Conservation (phyloP, 2,113 vertebrate genomes). For the Brachyhypopomus gauderio region DNA sequence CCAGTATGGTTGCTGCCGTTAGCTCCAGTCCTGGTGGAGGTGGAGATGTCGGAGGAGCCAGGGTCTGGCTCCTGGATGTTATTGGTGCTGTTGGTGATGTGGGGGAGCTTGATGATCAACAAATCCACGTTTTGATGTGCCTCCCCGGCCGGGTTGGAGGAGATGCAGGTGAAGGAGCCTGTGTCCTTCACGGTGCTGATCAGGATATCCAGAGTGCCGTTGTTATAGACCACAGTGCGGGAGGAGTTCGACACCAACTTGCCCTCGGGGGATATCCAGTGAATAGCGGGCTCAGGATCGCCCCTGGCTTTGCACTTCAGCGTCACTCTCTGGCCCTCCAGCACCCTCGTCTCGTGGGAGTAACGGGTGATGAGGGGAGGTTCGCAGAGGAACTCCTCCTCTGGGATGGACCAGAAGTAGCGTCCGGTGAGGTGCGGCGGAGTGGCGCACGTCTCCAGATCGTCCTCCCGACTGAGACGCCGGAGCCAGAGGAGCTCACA, state of each 20-base stretch:
- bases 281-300: slow-evolving; percentile 94
- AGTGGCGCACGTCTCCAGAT: slow-evolving; percentile 96
- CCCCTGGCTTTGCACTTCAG: slow-evolving; percentile 95
- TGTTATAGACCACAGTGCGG: slow-evolving; percentile 87
- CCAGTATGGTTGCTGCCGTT: slow-evolving; percentile 89
- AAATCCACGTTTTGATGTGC: slow-evolving; percentile 90
- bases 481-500: slow-evolving; percentile 96
- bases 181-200: slow-evolving; percentile 97
- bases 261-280: slow-evolving; percentile 97
- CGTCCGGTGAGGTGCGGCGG: slow-evolving; percentile 88
- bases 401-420: slow-evolving; percentile 97
- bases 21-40: slow-evolving; percentile 90
- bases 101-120: slow-evolving; percentile 95
- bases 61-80: slow-evolving; percentile 96
- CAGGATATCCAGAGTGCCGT: slow-evolving; percentile 93
- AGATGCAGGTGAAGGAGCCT: slow-evolving; percentile 95
- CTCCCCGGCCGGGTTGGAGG: slow-evolving; percentile 95
- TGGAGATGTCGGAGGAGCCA: slow-evolving; percentile 95
- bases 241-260: slow-evolving; percentile 95
- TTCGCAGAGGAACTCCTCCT: slow-evolving; percentile 97
- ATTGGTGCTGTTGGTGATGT: slow-evolving; percentile 96
- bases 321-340: slow-evolving; percentile 92
- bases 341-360: slow-evolving; percentile 91
- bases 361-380: slow-evolving; percentile 95
- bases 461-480: slow-evolving; percentile 91